Evolutionary conservation across 2,113 vertebrate genomes (phyloP).

Genomic region (Cromileptes altivelis): DNA sequence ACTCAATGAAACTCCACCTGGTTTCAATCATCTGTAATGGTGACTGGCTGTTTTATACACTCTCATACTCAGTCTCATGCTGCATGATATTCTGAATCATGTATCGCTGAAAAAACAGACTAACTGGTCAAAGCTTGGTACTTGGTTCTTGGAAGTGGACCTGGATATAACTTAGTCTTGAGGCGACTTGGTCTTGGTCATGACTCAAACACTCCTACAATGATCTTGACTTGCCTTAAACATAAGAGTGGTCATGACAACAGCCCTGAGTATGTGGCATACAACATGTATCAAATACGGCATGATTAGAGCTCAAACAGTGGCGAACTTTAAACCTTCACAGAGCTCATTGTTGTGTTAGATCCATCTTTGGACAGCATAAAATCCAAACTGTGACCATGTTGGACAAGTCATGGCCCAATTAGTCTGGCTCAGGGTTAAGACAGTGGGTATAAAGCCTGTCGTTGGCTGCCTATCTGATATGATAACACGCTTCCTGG

Average conservation of each 20-base stretch:
- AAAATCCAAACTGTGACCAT: neutral
- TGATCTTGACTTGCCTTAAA: neutral
- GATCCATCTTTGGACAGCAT: neutral
- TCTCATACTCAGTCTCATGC: neutral
- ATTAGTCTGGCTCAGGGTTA: too few species aligned
- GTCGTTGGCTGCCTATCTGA: too few species aligned
- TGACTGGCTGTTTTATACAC: slow-evolving; percentile 7
- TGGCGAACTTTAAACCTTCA: neutral
- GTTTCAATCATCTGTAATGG: neutral
- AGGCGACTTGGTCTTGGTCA: neutral
- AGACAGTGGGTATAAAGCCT: too few species aligned
- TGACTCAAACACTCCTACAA: neutral
- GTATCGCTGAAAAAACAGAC: neutral
- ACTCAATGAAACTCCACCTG: neutral
- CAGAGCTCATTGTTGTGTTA: neutral
- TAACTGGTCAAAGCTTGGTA: neutral
- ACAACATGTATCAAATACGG: neutral
- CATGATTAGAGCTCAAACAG: neutral
- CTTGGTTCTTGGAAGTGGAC: neutral
- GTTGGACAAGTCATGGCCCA: neutral
- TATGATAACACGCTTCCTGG: too few species aligned
- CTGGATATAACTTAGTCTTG: neutral
- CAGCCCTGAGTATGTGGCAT: neutral
- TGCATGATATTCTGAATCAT: neutral
- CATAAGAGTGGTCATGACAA: neutral